These are phyloP conservation scores for Anthopleura xanthogrammica DNA, from an alignment of 92 coral and sea anemone species.

Conservation along the genomic window DNA sequence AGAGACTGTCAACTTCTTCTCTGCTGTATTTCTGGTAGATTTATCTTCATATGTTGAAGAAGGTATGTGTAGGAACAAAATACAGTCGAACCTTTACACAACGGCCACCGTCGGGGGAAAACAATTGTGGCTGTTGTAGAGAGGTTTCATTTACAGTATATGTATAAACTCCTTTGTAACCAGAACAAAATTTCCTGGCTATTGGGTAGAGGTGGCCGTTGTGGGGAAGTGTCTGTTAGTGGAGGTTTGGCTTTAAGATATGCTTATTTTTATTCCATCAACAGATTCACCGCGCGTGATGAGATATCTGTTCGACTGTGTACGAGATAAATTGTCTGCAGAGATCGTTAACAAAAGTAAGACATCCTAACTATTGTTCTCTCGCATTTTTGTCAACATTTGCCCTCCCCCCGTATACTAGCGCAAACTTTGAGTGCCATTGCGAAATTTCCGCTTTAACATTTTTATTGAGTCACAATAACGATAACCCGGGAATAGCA, in stretches of 20 bases:
- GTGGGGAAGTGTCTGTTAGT: no score
- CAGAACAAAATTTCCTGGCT: no score
- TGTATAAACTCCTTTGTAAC: no score
- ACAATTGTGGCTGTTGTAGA: no score
- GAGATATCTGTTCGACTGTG: conserved; percentile 80
- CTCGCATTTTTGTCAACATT: not conserved
- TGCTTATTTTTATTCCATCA: not conserved
- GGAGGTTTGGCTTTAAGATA: not conserved
- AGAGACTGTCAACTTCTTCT: conserved; percentile 75
- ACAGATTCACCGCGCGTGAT: conserved; percentile 35
- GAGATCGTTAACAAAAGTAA: conserved; percentile 37
- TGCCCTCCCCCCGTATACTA: no score
- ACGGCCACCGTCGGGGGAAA: no score
- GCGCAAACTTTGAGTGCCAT: no score
- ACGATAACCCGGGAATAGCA: no score
- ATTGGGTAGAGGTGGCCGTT: no score
- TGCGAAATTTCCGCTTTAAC: no score
- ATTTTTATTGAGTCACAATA: no score
- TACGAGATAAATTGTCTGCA: conserved; percentile 58
- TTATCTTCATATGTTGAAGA: conserved; percentile 44
- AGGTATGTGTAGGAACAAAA: conserved; percentile 30
- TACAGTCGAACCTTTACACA: not conserved
- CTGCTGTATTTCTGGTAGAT: conserved; percentile 71
- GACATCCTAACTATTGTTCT: not conserved
- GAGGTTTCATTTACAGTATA: no score